Percentiles rank a stretch among this genome's conserved stretches.
Evolutionary conservation across 2,113 vertebrate genomes (phyloP).

Genomic region (Glareola pratincola): DNA sequence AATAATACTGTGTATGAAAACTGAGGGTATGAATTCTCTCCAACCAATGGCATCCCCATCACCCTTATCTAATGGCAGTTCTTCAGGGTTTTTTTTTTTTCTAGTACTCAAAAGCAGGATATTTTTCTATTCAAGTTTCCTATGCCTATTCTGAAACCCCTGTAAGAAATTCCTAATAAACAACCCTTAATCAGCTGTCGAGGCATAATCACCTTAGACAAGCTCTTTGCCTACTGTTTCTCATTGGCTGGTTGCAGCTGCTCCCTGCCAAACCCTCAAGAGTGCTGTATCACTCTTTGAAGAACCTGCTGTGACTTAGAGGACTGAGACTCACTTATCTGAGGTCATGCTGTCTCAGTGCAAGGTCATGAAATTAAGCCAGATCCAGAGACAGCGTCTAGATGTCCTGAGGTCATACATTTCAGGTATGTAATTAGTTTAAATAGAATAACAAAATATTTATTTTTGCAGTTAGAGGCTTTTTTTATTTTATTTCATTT

Average conservation of each 20-base stretch:
- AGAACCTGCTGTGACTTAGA: neutral
- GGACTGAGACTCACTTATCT: neutral
- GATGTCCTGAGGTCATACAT: neutral
- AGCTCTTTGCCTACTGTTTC: neutral
- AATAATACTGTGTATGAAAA: neutral
- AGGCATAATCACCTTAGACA: neutral
- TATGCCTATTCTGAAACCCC: neutral
- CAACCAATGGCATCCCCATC: neutral
- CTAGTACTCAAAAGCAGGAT: neutral
- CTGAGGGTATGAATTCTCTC: neutral
- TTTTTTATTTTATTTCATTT: neutral
- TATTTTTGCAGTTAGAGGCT: neutral
- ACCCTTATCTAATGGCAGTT: neutral
- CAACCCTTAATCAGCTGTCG: neutral
- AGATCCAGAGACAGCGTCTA: neutral
- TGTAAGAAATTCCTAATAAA: neutral
- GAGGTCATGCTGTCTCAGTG: neutral
- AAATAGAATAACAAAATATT: neutral
- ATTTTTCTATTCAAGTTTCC: neutral
- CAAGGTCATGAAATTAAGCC: neutral
- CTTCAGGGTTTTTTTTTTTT: neutral
- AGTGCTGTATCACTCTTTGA: neutral
- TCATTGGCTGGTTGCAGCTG: neutral
- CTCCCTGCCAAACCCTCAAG: neutral
- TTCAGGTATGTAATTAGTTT: neutral